A percentile compares a stretch with the other conserved stretches of the same genome.
Conservation (phyloP, 2,888 invertebrate genomes). For the Druceiella hillmani region DNA sequence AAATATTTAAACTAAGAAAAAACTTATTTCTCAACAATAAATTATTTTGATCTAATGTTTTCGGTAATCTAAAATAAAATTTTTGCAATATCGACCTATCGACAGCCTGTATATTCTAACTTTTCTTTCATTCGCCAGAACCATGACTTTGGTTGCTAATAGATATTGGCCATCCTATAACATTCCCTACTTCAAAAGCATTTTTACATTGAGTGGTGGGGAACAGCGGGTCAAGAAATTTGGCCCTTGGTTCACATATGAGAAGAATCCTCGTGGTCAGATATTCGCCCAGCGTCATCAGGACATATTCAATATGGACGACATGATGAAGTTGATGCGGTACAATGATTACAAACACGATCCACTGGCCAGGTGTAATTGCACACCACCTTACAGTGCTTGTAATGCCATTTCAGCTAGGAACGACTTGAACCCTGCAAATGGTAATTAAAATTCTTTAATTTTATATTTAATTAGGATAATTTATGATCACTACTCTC, state of each 20-base stretch:
- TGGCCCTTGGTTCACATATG: constrained; percentile 59
- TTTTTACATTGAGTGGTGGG: constrained; percentile 60
- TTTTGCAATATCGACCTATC: too few species aligned
- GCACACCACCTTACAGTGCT: constrained; percentile 64
- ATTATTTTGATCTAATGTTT: too few species aligned
- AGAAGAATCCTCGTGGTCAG: constrained; percentile 56
- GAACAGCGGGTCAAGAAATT: constrained; percentile 43
- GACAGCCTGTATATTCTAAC: too few species aligned
- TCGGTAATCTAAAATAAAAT: too few species aligned
- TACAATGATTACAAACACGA: constrained; percentile 69
- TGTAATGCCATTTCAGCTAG: constrained; percentile 67
- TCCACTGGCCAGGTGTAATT: constrained; percentile 57
- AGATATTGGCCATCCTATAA: constrained; percentile 69
- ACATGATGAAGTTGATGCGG: constrained; percentile 56
- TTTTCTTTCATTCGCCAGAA: too few species aligned
- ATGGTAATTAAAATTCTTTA: constrained; percentile 42
- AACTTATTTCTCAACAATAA: too few species aligned
- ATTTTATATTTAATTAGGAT: too few species aligned
- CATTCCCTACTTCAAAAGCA: constrained; percentile 56
- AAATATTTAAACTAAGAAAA: too few species aligned
- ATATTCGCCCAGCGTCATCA: constrained; percentile 58
- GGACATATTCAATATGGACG: constrained; percentile 48
- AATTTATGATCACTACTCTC: too few species aligned
- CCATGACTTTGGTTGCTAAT: constrained; percentile 27
- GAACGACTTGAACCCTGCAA: constrained; percentile 63